Percentiles rank a stretch among this genome's conserved stretches.
Conservation (phyloP, 2,113 vertebrate species). For the Pseudonaja textilis region DNA sequence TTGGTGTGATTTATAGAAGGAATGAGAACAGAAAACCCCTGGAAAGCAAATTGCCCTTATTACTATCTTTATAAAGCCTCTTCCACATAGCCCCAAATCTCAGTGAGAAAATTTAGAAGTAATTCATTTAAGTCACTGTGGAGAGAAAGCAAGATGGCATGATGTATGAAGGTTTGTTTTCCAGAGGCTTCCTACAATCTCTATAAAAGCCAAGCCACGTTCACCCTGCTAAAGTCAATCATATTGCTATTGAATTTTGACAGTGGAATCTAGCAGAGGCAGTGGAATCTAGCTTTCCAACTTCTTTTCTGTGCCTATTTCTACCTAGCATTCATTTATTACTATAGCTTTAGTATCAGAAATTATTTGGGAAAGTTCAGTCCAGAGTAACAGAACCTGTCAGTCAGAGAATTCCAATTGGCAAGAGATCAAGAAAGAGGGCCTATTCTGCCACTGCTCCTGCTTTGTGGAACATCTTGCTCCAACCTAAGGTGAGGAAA, state of each 20-base stretch:
- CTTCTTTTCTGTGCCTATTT: not conserved
- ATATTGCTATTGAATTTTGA: not conserved
- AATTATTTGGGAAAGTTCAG: not conserved
- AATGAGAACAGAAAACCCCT: not conserved
- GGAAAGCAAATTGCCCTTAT: not conserved
- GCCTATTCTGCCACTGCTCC: too few relatives aligned
- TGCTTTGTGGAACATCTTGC: too few relatives aligned
- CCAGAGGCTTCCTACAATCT: not conserved
- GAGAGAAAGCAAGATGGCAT: not conserved
- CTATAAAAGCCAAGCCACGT: not conserved
- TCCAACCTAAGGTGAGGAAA: too few relatives aligned
- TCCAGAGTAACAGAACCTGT: not conserved
- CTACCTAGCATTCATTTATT: not conserved
- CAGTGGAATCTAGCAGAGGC: not conserved
- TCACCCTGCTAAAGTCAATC: not conserved
- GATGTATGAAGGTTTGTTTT: not conserved
- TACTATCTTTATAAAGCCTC: not conserved
- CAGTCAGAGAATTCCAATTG: not conserved
- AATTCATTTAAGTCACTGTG: not conserved
- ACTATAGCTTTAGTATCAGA: not conserved
- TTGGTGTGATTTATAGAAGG: not conserved
- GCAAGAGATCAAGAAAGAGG: not conserved
- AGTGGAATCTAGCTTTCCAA: not conserved
- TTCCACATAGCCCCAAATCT: not conserved
- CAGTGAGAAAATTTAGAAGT: not conserved